Percentiles rank a stretch among this genome's conserved stretches.
These are phyloP conservation scores for Ctenopoma multispine DNA, from an alignment of 2,797 vertebrate genomes.

Conservation along the genomic window DNA sequence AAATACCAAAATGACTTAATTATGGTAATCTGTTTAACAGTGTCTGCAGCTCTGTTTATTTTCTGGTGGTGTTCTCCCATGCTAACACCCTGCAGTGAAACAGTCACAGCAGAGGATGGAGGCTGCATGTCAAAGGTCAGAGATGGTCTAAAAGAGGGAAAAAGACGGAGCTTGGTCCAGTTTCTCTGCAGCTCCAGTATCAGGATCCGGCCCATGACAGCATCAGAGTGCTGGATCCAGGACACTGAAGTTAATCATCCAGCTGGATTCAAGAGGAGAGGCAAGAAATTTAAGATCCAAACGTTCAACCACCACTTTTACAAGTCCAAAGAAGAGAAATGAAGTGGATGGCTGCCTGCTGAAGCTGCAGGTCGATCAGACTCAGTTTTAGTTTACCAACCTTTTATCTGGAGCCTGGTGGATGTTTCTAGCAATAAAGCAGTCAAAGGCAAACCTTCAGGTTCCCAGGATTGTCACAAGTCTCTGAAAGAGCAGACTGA, in stretches of 20 bases:
- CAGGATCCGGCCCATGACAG: neutral
- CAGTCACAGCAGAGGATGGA: conserved; percentile 6
- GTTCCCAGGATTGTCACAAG: conserved; percentile 23
- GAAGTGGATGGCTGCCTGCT: neutral
- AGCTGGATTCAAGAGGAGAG: conserved; percentile 12
- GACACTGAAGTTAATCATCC: conserved; percentile 14
- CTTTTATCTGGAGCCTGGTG: neutral
- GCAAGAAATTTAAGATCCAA: conserved; percentile 1
- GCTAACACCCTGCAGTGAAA: conserved; percentile 25
- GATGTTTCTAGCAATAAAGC: neutral
- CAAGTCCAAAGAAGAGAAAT: conserved; percentile 12
- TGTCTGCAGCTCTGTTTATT: neutral
- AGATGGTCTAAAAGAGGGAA: conserved; percentile 10
- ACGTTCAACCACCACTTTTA: conserved; percentile 12
- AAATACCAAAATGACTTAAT: conserved; percentile 20
- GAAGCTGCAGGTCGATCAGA: conserved; percentile 7
- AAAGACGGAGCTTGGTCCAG: neutral
- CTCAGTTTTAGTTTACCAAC: conserved; percentile 6
- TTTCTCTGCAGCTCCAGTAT: conserved; percentile 6
- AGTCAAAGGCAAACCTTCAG: conserved; percentile 10
- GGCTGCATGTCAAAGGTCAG: conserved; percentile 16
- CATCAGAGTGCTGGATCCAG: conserved; percentile 18
- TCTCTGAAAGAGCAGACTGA: conserved; percentile 11
- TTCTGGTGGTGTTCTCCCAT: neutral
- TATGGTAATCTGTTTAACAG: neutral